Evolutionary conservation across 1,140 invertebrate genomes (phyloP).

Genomic region (Drepana arcuata): DNA sequence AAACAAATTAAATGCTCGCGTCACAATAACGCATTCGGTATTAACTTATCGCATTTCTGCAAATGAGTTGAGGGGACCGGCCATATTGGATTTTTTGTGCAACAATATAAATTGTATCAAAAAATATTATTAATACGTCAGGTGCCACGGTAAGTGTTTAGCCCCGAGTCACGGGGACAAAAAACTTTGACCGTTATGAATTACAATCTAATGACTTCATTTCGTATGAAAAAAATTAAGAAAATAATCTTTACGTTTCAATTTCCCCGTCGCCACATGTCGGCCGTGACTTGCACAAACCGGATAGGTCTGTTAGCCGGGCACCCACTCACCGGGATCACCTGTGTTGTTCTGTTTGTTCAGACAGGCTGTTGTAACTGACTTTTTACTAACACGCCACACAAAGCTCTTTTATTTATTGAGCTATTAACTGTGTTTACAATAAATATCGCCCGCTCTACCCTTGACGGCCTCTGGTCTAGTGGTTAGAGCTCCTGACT

Average conservation of each 20-base stretch:
- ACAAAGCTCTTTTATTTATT: no score
- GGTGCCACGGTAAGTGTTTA: conserved; percentile 18
- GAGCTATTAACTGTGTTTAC: no score
- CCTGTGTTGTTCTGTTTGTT: no score
- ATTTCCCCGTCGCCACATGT: conserved; percentile 52
- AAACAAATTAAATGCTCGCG: neutral
- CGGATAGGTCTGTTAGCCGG: neutral
- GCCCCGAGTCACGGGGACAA: conserved; percentile 14
- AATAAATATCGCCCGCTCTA: no score
- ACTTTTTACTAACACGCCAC: no score
- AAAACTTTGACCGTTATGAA: conserved; percentile 51
- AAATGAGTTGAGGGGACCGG: neutral
- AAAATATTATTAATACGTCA: conserved; percentile 8
- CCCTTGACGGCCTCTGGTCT: no score
- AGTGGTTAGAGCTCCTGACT: no score
- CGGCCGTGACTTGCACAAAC: conserved; percentile 50
- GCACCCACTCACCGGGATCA: neutral
- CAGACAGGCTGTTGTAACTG: no score
- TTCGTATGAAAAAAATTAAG: conserved; percentile 26
- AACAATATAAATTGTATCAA: conserved; percentile 1
- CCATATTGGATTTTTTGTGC: no score
- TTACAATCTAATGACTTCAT: conserved; percentile 55
- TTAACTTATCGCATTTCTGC: neutral
- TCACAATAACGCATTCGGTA: no score
- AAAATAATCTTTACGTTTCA: conserved; percentile 35